Conservation (phyloP, 2,113 vertebrate genomes). For the Callithrix jacchus region DNA sequence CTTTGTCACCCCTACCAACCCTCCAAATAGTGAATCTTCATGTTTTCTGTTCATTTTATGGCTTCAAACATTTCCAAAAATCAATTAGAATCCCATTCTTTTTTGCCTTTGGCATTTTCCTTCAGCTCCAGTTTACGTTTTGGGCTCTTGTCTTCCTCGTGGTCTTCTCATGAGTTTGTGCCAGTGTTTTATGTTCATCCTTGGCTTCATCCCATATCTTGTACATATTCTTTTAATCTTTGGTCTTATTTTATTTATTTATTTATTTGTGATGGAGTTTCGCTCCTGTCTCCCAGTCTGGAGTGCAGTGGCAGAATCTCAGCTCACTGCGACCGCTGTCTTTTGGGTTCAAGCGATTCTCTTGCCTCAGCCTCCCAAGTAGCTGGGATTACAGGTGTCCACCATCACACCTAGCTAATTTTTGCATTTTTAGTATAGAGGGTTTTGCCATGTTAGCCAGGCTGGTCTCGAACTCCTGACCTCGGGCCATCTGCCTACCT, state of each 20-base stretch:
- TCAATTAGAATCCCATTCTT: background rate
- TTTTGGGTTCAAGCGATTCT: too few relatives aligned
- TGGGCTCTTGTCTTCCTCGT: background rate
- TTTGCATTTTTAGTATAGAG: too few relatives aligned
- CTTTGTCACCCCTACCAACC: background rate
- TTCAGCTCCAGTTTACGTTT: background rate
- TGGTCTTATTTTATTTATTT: background rate
- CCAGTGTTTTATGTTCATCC: background rate
- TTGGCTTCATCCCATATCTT: background rate
- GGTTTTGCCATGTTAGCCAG: too few relatives aligned
- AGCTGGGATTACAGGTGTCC: too few relatives aligned
- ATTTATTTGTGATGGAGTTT: too few relatives aligned
- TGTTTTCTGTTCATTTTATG: conserved; percentile 11
- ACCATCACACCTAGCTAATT: too few relatives aligned
- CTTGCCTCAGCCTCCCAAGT: too few relatives aligned
- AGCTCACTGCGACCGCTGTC: too few relatives aligned
- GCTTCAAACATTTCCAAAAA: background rate
- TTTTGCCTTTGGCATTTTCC: background rate
- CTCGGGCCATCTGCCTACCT: too few relatives aligned
- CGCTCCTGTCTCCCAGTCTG: too few relatives aligned
- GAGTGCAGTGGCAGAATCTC: too few relatives aligned
- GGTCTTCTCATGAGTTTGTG: background rate
- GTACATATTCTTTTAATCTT: background rate
- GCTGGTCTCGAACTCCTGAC: too few relatives aligned
- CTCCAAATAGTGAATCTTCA: background rate